Evolutionary conservation across 2,113 vertebrate species (phyloP).

Genomic region (Gadus macrocephalus): DNA sequence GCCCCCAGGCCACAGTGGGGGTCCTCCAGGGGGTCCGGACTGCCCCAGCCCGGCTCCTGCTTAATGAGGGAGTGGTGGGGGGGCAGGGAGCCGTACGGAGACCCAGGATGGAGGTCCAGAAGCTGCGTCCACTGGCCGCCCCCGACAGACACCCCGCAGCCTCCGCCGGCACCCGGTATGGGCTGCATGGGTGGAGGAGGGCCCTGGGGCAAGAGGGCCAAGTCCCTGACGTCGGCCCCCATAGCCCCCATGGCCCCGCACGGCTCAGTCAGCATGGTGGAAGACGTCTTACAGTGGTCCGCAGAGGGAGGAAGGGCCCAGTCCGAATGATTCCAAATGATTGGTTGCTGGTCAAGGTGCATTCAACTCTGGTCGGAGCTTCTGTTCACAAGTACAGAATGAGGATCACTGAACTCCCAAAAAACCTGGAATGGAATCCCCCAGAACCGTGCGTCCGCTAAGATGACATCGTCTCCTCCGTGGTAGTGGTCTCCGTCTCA

Average conservation of each 20-base stretch:
- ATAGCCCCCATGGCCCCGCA: conserved; percentile 82
- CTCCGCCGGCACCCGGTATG: conserved; percentile 75
- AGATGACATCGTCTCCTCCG: conserved; percentile 36
- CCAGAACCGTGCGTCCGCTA: background rate
- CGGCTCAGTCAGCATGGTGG: conserved; percentile 65
- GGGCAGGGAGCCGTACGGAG: conserved; percentile 81
- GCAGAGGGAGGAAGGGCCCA: conserved; percentile 17
- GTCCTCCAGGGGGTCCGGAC: conserved; percentile 84
- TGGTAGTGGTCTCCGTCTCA: background rate
- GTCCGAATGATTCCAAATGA: conserved; percentile 29
- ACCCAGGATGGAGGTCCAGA: conserved; percentile 87
- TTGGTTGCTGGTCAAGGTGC: background rate
- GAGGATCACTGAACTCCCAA: too few species aligned
- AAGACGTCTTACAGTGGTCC: conserved; percentile 22
- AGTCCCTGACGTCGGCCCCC: conserved; percentile 90
- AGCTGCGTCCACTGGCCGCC: conserved; percentile 90
- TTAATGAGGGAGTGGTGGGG: conserved; percentile 94
- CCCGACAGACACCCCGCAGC: conserved; percentile 82
- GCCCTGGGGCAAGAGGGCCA: conserved; percentile 76
- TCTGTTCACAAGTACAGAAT: too few species aligned
- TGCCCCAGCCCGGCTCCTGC: conserved; percentile 92
- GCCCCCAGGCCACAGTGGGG: conserved; percentile 88
- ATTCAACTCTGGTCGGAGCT: background rate
- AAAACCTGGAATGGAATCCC: background rate
- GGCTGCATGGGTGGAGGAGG: conserved; percentile 75